A percentile compares a stretch with the other conserved stretches of the same genome.
Conservation (phyloP, 1,140 invertebrate species). For the Ylistrum balloti region DNA sequence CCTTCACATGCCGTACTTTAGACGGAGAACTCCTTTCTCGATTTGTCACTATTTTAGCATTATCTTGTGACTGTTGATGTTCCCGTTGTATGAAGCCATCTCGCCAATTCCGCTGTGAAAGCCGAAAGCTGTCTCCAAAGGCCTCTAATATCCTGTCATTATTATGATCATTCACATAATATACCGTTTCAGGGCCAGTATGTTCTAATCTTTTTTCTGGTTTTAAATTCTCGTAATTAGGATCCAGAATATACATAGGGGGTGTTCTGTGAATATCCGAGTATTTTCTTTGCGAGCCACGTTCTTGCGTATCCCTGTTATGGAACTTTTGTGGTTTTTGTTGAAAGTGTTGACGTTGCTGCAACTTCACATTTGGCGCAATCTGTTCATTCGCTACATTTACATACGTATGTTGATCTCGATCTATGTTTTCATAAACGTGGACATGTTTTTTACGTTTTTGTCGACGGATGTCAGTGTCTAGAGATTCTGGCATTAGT, state of each 20-base stretch:
- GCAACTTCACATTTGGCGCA: background rate
- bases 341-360: constrained; percentile 58
- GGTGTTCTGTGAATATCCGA: background rate
- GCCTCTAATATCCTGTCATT: background rate
- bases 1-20: background rate
- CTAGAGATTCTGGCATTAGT: background rate
- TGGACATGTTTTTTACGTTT: background rate
- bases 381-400: background rate
- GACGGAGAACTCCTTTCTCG: background rate
- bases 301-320: constrained; percentile 50
- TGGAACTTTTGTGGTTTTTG: constrained; percentile 62
- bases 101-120: constrained; percentile 2
- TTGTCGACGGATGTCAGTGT: background rate
- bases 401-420: background rate
- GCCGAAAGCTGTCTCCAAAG: background rate
- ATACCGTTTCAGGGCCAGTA: background rate
- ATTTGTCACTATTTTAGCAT: background rate
- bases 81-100: background rate
- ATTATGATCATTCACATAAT: constrained; percentile 18
- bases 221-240: constrained; percentile 19
- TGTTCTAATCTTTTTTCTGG: background rate
- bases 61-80: background rate
- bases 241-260: background rate
- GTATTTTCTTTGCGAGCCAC: constrained; percentile 59
- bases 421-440: background rate